Conservation (phyloP, 2,888 invertebrate species). For the Acholoe squamosa region DNA sequence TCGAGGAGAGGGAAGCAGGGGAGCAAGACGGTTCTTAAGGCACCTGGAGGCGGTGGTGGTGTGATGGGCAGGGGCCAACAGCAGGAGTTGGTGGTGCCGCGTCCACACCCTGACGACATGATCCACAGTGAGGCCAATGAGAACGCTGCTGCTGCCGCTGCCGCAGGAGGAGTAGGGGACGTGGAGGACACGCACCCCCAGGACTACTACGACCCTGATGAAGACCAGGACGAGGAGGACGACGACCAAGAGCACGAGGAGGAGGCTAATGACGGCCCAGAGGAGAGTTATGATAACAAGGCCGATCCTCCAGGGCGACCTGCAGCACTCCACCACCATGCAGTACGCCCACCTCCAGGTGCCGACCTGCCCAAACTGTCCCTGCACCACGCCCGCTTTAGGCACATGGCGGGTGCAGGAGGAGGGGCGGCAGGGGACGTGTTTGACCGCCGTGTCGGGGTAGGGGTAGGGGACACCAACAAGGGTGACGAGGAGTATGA, state of each 20-base stretch:
- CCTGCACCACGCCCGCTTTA: slow-evolving; percentile 13
- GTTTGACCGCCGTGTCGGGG: background rate
- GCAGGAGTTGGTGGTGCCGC: slow-evolving; percentile 12
- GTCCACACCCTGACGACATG: slow-evolving; percentile 48
- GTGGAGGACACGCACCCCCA: slow-evolving; percentile 52
- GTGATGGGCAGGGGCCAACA: background rate
- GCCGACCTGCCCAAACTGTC: slow-evolving; percentile 55
- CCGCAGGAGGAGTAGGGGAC: too few species aligned
- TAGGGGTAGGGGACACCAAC: background rate
- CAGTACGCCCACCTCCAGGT: background rate
- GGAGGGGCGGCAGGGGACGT: background rate
- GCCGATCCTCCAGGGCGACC: too few species aligned
- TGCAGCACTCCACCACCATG: background rate
- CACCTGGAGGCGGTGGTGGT: background rate
- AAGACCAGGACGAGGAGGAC: slow-evolving; percentile 35
- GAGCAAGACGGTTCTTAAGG: background rate
- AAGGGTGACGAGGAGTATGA: slow-evolving; percentile 62
- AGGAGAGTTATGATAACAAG: too few species aligned
- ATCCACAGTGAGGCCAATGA: slow-evolving; percentile 54
- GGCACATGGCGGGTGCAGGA: background rate
- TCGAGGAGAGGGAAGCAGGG: background rate
- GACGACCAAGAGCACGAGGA: background rate
- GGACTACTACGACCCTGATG: slow-evolving; percentile 60
- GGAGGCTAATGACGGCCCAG: background rate
- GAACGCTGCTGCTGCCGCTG: background rate